These are phyloP conservation scores for Halcyon chelicuti DNA, from an alignment of 2,797 vertebrate genomes.

Conservation along the genomic window DNA sequence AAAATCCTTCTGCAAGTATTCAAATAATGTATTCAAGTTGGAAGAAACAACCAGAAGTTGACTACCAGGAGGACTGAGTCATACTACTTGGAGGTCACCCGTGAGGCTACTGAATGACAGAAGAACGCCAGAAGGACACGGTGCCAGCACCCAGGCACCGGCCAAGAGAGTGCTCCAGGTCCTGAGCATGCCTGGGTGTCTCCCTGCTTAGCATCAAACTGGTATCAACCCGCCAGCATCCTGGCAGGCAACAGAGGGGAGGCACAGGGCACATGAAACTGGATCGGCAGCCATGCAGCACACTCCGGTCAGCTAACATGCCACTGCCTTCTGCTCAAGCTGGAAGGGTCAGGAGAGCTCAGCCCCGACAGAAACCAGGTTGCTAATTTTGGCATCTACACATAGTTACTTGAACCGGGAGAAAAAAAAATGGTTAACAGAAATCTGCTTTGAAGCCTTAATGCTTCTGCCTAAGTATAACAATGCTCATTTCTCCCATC, in stretches of 20 bases:
- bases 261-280: fast-evolving
- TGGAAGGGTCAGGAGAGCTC: background rate
- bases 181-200: background rate
- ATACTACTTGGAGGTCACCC: conserved; percentile 23
- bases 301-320: fast-evolving
- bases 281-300: fast-evolving
- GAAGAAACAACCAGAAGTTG: conserved; percentile 39
- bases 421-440: background rate
- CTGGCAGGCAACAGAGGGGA: background rate
- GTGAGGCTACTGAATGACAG: conserved; percentile 22
- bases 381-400: background rate
- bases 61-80: conserved; percentile 55
- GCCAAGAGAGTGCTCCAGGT: background rate
- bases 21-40: background rate
- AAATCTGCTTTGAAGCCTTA: background rate
- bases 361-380: background rate
- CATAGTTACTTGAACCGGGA: background rate
- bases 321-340: background rate
- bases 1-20: conserved; percentile 13
- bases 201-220: background rate
- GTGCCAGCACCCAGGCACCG: background rate
- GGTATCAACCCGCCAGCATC: fast-evolving
- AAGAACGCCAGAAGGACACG: background rate
- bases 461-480: background rate
- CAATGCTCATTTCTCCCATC: background rate